These are phyloP conservation scores for Epinotia nisella DNA, from an alignment of 2,888 invertebrate genomes.

Conservation along the genomic window DNA sequence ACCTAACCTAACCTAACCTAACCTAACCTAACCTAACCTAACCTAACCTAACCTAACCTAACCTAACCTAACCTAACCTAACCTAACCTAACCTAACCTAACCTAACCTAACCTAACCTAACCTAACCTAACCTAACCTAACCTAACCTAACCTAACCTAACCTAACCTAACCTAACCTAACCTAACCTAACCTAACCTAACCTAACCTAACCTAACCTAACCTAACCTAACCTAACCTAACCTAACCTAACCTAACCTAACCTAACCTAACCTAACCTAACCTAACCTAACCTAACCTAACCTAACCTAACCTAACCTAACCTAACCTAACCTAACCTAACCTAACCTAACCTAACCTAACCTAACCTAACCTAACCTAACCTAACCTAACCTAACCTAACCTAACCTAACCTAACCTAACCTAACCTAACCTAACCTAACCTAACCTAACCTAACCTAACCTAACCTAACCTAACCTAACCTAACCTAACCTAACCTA, in stretches of 20 bases:
- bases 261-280: slow-evolving; percentile 46
- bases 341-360: slow-evolving; percentile 44
- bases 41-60: slow-evolving; percentile 47
- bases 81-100: slow-evolving; percentile 45
- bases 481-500: slow-evolving; percentile 45
- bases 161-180: slow-evolving; percentile 46
- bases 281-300: slow-evolving; percentile 45
- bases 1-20: slow-evolving; percentile 46
- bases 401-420: slow-evolving; percentile 45
- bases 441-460: slow-evolving; percentile 45
- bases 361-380: slow-evolving; percentile 45
- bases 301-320: slow-evolving; percentile 46
- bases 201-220: slow-evolving; percentile 45
- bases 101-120: slow-evolving; percentile 44
- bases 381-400: slow-evolving; percentile 46
- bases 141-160: slow-evolving; percentile 45
- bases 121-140: slow-evolving; percentile 46
- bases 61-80: slow-evolving; percentile 45
- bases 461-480: slow-evolving; percentile 44
- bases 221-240: slow-evolving; percentile 44
- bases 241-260: slow-evolving; percentile 45
- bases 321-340: slow-evolving; percentile 45
- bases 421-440: slow-evolving; percentile 46
- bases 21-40: slow-evolving; percentile 44
- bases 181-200: slow-evolving; percentile 46